A percentile compares a stretch with the other conserved stretches of the same genome.
Evolutionary conservation across 2,888 invertebrate genomes (phyloP).

Genomic region (Bellardia bayeri): DNA sequence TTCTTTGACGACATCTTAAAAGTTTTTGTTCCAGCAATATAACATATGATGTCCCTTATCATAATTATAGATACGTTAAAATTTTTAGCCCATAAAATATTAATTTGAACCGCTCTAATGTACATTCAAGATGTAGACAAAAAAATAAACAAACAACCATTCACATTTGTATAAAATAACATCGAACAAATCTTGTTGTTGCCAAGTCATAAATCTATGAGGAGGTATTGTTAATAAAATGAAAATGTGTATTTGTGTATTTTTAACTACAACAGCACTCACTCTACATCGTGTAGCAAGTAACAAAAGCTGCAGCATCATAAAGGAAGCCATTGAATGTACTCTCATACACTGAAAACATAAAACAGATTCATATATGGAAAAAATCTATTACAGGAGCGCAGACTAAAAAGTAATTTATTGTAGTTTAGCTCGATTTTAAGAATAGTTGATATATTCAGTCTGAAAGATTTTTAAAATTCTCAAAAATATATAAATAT

Average conservation of each 20-base stretch:
- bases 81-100: too few relatives aligned
- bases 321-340: constrained; percentile 59
- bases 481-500: too few relatives aligned
- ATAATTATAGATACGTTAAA: too few relatives aligned
- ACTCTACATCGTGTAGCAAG: constrained; percentile 34
- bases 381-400: not conserved
- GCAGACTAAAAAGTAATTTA: not conserved
- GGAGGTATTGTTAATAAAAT: constrained; percentile 62
- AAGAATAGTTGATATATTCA: too few relatives aligned
- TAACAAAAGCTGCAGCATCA: constrained; percentile 57
- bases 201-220: constrained; percentile 68
- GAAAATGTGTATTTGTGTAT: constrained; percentile 44
- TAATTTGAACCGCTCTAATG: too few relatives aligned
- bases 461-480: too few relatives aligned
- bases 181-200: constrained; percentile 65
- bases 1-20: too few relatives aligned
- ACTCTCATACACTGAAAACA: constrained; percentile 27
- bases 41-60: too few relatives aligned
- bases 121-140: not conserved
- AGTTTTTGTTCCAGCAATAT: too few relatives aligned
- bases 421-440: not conserved
- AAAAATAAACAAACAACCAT: constrained; percentile 9
- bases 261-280: constrained; percentile 39
- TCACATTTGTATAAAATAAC: constrained; percentile 41
- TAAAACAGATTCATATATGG: constrained; percentile 26